Base-by-base conservation (phyloP, 2,888 invertebrate genomes). In the Masnerella sp. region DNA sequence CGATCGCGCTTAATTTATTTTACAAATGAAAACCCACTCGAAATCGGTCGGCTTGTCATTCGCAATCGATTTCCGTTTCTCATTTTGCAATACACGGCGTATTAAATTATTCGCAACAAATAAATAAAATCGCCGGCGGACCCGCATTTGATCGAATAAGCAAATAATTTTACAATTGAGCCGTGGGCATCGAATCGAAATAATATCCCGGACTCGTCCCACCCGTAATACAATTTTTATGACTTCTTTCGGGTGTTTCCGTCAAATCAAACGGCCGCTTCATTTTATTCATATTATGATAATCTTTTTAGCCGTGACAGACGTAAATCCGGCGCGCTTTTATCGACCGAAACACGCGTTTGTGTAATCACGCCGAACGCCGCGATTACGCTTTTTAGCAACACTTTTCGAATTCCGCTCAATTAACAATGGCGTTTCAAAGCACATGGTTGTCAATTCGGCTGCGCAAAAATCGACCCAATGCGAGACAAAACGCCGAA, bases 241-340 rank as follows among this genome's bases (percentile, higher is more conserved):
- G 20, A 49, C 18, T 20, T 58, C 17, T 34, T 43, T 58, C 20
- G 15, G 9, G 11, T 18, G 14, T 32, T 17, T 51, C 51, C 25
- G 17, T 28, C 56, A 58, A 58, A 58, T 54, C 45, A 51, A 20
- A 72, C 51, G 43, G 22, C 11, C 47, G 8, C 28, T 47, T 54
- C 43, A 47, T 58, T 58, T 68, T 32, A 32, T 32, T 32, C n/a
- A 32, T 32, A 36, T 49, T 58, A 22, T 34, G 56, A 45, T 61
- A 40, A 51, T 59, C 47, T 69, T 61, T 61, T 59, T 70, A 47
- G 22, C 47, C 34, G 2, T 18, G 52, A 47, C 59, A 17, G 14
- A 14, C 59, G 36, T 43, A 34, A 64, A 64, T 64, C 22, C 22
- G 8, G 15, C 56, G 12, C 42, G 32, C 18, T 3, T 58, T 32